Evolutionary conservation across 2,797 vertebrate species (phyloP), one percentile per base, ranked within the genome.

Genomic region (Poecilia wingei): DNA sequence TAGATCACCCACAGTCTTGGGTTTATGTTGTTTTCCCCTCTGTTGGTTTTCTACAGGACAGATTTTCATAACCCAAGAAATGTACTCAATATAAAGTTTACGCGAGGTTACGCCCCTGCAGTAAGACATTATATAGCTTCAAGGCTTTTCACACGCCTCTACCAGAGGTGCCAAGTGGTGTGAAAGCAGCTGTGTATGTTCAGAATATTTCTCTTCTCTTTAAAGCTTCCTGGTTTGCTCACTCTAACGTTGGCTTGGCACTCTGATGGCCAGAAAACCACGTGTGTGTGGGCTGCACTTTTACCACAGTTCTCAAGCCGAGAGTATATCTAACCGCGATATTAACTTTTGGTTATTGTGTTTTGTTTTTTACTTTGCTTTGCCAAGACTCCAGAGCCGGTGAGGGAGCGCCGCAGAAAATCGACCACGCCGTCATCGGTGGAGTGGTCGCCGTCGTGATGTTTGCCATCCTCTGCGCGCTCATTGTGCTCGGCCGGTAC

Each of bases 391-490:
- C 98, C 79, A 96, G 97, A 88, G 97, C 98, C 36, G 97, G 97
- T 22, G 97, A 98, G 88, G 97, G 97, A 22, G 95, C 96, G 6
- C 95, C 97, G 0, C 97, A 97, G 55, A 96, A 98, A 57, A 98
- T 99, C 91, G 98, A 99, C 94, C 98, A 99, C 0, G 98, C 98
- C 0, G 98, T 99, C 95, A 98, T 99, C 0, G 98, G 98, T 0
- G 98, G 98, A 14, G 98, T 99, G 47, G 98, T 99, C 82, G 98
- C 98, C 0, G 98, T 99, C 88, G 98, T 99, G 82, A 99, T 99
- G 92, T 99, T 99, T 28, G 98, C 98, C 22, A 98, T 99, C 97
- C 97, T 99, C 79, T 99, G 98, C 86, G 96, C 98, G 85, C 97
- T 99, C 93, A 99, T 99, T 92, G 96, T 99, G 91, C 94, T 99